These are phyloP conservation scores for Corticium candelabrum DNA, from an alignment of 37 sponge, comb jelly and placozoan species.

Conservation along the genomic window DNA sequence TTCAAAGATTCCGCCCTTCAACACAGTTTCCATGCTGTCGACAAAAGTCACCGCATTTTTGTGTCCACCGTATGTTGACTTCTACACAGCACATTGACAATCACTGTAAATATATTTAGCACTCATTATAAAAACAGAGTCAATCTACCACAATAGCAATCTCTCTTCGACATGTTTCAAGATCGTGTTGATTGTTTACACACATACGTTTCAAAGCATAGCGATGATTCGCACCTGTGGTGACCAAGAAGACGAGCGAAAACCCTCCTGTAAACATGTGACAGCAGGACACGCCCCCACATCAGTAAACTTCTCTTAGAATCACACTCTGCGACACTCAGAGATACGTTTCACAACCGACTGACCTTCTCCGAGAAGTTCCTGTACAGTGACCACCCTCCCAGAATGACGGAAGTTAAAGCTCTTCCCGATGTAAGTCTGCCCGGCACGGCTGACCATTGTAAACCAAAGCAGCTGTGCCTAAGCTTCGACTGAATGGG, in stretches of 20 bases:
- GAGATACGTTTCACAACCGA: not conserved
- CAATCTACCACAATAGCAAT: slow-evolving; percentile 72
- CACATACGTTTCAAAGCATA: slow-evolving; percentile 74
- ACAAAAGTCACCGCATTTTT: not conserved
- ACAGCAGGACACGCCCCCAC: no score
- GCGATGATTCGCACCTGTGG: slow-evolving; percentile 8
- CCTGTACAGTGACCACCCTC: slow-evolving; percentile 33
- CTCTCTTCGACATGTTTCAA: slow-evolving; percentile 60
- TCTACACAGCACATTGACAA: not conserved
- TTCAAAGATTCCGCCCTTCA: not conserved
- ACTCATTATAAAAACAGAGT: no score
- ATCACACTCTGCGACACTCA: no score
- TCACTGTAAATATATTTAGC: no score
- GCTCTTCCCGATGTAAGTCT: not conserved
- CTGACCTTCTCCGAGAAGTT: slow-evolving; percentile 69
- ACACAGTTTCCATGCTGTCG: not conserved
- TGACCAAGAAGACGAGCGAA: slow-evolving; percentile 59
- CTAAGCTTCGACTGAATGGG: no score
- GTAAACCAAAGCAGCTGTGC: no score
- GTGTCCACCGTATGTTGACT: not conserved
- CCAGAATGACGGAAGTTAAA: slow-evolving; percentile 10
- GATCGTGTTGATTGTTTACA: slow-evolving; percentile 71
- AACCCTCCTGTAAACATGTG: slow-evolving; percentile 93
- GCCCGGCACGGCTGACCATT: not conserved
- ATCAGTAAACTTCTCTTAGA: not conserved